A percentile compares a stretch with the other conserved stretches of the same genome.
These are phyloP conservation scores for Noturus placidus DNA, from an alignment of 2,113 vertebrate genomes.

Conservation along the genomic window DNA sequence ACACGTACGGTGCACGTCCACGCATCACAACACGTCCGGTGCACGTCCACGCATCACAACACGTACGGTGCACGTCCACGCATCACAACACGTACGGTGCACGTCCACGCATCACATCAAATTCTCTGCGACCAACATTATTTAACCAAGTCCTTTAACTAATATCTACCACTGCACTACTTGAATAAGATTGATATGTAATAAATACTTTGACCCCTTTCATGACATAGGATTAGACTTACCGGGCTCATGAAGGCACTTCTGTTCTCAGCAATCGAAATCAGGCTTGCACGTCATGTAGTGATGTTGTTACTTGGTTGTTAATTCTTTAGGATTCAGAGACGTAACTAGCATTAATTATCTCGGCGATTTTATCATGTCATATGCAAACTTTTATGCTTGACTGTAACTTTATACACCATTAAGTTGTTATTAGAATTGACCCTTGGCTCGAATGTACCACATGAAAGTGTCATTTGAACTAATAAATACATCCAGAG, in stretches of 20 bases:
- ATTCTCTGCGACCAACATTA: background rate
- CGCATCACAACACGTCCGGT: too few species aligned
- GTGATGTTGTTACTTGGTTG: background rate
- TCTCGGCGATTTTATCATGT: background rate
- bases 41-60: too few species aligned
- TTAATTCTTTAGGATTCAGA: background rate
- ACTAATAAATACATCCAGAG: background rate
- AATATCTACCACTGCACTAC: background rate
- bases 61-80: too few species aligned
- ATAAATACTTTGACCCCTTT: background rate
- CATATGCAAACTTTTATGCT: background rate
- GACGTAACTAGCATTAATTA: background rate
- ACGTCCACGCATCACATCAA: background rate
- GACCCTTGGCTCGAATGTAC: background rate
- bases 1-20: too few species aligned
- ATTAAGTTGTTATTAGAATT: background rate
- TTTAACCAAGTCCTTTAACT: background rate
- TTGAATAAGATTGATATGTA: background rate
- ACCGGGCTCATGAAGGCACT: background rate
- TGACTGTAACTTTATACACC: background rate
- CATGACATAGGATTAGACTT: background rate
- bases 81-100: background rate
- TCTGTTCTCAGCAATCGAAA: background rate
- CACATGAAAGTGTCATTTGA: background rate
- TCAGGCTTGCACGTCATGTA: background rate